Conservation (phyloP, 2,888 invertebrate genomes). For the Molorchus minor region DNA sequence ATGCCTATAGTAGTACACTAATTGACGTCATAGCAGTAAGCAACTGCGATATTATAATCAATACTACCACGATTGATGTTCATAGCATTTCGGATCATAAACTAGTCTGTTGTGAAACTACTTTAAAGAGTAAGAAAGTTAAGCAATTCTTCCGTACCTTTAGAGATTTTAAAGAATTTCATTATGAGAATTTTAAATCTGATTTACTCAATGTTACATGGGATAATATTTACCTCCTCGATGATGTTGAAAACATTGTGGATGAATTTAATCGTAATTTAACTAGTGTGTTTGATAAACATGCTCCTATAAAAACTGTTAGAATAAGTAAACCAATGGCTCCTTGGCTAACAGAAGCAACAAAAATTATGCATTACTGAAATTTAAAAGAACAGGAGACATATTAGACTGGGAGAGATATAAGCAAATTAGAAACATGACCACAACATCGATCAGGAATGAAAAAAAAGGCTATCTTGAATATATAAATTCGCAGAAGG, state of each 20-base stretch:
- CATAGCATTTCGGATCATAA: no score
- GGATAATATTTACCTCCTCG: no score
- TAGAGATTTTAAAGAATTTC: constrained; percentile 5
- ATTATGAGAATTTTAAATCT: not conserved
- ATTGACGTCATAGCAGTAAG: not conserved
- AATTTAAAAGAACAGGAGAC: constrained; percentile 21
- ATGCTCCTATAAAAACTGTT: constrained; percentile 16
- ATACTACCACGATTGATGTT: not conserved
- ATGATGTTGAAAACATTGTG: not conserved
- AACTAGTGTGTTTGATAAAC: constrained; percentile 13
- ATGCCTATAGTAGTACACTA: not conserved
- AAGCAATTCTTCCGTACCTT: not conserved
- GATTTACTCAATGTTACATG: constrained; percentile 7
- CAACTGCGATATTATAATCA: not conserved
- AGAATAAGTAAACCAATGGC: constrained; percentile 8
- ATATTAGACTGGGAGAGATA: constrained; percentile 21
- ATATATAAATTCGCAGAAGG: not conserved
- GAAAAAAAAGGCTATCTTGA: constrained; percentile 25
- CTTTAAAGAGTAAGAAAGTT: no score
- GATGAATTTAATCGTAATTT: constrained; percentile 12
- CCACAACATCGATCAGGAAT: constrained; percentile 14
- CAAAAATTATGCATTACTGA: constrained; percentile 18
- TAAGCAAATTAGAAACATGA: constrained; percentile 24
- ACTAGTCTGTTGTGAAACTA: no score
- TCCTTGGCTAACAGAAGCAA: constrained; percentile 20